Base-by-base conservation (phyloP, 1,140 invertebrate genomes). In the Helicoverpa zea region DNA sequence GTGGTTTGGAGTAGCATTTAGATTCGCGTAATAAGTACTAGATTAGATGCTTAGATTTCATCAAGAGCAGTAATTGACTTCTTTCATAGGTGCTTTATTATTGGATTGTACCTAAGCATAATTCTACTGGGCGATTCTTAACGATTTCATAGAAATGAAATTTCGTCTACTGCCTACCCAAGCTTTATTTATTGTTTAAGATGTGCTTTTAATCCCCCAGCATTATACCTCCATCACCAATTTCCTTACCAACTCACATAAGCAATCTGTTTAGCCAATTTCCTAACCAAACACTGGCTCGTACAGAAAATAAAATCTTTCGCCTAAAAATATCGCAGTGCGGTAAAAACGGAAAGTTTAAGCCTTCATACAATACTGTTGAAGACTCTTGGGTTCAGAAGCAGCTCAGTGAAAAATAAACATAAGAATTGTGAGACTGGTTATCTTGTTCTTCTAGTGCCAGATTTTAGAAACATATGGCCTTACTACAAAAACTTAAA, bases 371-470 rank as follows among this genome's bases (percentile, higher is more conserved):
- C 64, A 68, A 68, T 43, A 47, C 30, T 51, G n/a, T 16, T 68
- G 64, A 52, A 68, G 43, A 23, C 14, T 76, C 51, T 77, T 70
- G 63, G 30, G 63, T 47, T 79, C 79, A 18, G 79, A 84, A 70
- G 63, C 70, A 84, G 79, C 63, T 77, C 68, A 77, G 58, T 51
- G 13, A 79, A 81, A 84, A 82, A 81, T 70, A 75, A 74, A 77
- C 47, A 51, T 18, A 80, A 52, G 80, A 78, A 81, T 83, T 80
- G 47, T 81, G 75, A 79, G 81, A 87, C 84, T 84, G 81, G 85
- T 85, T 83, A 86, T 86, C 81, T 81, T 73, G 79, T 82, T 80
- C 68, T 58, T 82, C 68, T 80, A 82, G 74, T 74, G 76, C 35
- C 18, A 12, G 47, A 29, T 43, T 68, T 47, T 18, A 68, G 64